These are phyloP conservation scores for Pheosia tremula DNA, from an alignment of 2,888 invertebrate genomes.

Conservation along the genomic window DNA sequence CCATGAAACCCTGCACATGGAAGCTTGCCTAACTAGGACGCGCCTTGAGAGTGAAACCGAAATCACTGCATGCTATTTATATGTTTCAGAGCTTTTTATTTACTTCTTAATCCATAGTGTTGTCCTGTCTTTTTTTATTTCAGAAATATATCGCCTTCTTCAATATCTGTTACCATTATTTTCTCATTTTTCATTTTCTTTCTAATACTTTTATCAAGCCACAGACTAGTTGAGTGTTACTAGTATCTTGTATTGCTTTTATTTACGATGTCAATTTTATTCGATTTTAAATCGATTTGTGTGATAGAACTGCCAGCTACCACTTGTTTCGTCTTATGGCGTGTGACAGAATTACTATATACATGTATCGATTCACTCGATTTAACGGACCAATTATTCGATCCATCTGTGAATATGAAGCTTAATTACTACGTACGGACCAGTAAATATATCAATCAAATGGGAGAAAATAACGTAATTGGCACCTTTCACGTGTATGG, in stretches of 20 bases:
- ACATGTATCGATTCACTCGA: slow-evolving; percentile 22
- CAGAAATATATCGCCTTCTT: too few species aligned
- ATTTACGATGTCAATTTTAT: slow-evolving; percentile 7
- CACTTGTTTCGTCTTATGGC: slow-evolving; percentile 22
- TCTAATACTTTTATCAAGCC: too few species aligned
- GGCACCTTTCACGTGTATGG: too few species aligned
- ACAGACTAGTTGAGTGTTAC: too few species aligned
- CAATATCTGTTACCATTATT: too few species aligned
- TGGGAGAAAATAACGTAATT: neutral
- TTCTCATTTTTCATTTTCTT: too few species aligned
- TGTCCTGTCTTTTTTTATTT: too few species aligned
- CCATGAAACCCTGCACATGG: slow-evolving; percentile 30
- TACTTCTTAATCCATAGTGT: too few species aligned
- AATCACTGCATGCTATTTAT: slow-evolving; percentile 28
- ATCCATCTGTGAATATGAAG: slow-evolving; percentile 20
- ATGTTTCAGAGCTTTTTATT: neutral
- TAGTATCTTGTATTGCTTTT: too few species aligned
- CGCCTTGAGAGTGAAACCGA: slow-evolving; percentile 50
- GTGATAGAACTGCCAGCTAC: slow-evolving; percentile 16
- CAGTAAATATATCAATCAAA: neutral
- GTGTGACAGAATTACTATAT: slow-evolving; percentile 10
- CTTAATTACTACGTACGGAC: slow-evolving; percentile 13
- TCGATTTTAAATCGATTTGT: slow-evolving; percentile 27
- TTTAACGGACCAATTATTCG: slow-evolving; percentile 25
- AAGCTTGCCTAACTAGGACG: slow-evolving; percentile 40